Evolutionary conservation across 1,140 invertebrate genomes (phyloP), one percentile per base, ranked within the genome.

Genomic region (Leguminivora glycinivorella): DNA sequence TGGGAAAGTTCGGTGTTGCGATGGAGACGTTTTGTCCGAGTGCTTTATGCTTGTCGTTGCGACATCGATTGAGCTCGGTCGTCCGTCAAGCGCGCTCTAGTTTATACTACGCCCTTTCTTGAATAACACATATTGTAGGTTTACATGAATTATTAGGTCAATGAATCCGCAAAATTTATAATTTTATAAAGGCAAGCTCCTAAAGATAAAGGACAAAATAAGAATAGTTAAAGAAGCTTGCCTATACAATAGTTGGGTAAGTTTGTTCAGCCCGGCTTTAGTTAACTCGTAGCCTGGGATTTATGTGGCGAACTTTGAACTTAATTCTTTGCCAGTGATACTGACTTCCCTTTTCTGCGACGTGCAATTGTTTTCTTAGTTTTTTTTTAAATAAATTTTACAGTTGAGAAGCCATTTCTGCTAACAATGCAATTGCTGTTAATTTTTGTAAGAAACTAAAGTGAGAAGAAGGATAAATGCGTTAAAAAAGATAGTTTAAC

Each of bases 201-300:
- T 52, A 52, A 52, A 19, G 43, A 24, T 60, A 25, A 40, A 38
- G 26, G 2, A 17, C 4, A 56, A 69, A 10, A 56, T 56, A 56
- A 43, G 40, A 69, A 56, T 69, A n/a, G 68, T 58, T 69, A 58
- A 69, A 69, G 31, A 52, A 78, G 73, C 76, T 73, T 75, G 75
- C 66, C 70, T 19, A 56, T 60, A 70, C 63, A 67, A 68, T 74
- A 77, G 71, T 77, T 76, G 76, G 76, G 68, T 71, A 73, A 77
- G 76, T 80, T 82, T 77, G 75, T 80, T 78, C 78, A 78, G 78
- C 77, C 74, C 72, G 14, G 72, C 70, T 71, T 73, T 69, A 78
- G 80, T 80, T 82, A 78, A 82, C 80, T 82, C 78, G 78, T 82
- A 78, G 73, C 34, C 74, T 31, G 66, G 73, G 76, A 82, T 82